Evolutionary conservation across 1,140 invertebrate species (phyloP).

Genomic region (Battus philenor): DNA sequence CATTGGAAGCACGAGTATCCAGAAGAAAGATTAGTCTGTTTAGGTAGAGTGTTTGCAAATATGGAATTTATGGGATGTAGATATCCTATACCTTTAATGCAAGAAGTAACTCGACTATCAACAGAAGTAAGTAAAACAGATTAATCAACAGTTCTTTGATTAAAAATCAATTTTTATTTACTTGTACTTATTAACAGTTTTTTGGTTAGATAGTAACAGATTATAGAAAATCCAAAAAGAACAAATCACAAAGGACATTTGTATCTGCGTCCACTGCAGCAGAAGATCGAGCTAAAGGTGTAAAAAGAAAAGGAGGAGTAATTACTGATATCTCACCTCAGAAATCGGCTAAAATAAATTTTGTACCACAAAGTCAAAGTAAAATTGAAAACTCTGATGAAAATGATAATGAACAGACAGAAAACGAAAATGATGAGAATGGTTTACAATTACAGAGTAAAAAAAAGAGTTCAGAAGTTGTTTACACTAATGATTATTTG

Average conservation of each 20-base stretch:
- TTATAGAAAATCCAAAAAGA: slow-evolving; percentile 76
- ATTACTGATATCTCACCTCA: slow-evolving; percentile 25
- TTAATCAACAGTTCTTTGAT: not conserved
- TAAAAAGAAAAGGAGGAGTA: slow-evolving; percentile 73
- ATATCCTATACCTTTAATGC: slow-evolving; percentile 79
- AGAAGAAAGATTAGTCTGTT: slow-evolving; percentile 85
- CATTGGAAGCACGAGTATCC: slow-evolving; percentile 83
- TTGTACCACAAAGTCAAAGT: slow-evolving; percentile 39
- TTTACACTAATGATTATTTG: slow-evolving; percentile 34
- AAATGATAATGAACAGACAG: slow-evolving; percentile 7
- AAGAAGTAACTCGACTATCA: slow-evolving; percentile 70
- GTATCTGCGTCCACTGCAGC: slow-evolving; percentile 80
- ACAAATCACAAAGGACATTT: slow-evolving; percentile 79
- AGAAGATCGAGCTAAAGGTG: slow-evolving; percentile 72
- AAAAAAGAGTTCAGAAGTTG: slow-evolving; percentile 12
- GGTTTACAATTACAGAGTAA: slow-evolving; percentile 11
- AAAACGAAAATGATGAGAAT: slow-evolving; percentile 6
- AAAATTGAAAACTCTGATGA: slow-evolving; percentile 15
- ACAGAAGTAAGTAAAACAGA: slow-evolving; percentile 52
- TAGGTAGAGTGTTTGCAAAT: slow-evolving; percentile 89
- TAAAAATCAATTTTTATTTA: not conserved
- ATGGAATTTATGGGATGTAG: slow-evolving; percentile 89
- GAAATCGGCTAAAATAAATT: slow-evolving; percentile 45
- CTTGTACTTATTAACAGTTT: slow-evolving; percentile 25
- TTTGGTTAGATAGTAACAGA: slow-evolving; percentile 75